These are phyloP conservation scores for Paragorgia papillata DNA, from an alignment of 92 coral and sea anemone species.

Conservation along the genomic window DNA sequence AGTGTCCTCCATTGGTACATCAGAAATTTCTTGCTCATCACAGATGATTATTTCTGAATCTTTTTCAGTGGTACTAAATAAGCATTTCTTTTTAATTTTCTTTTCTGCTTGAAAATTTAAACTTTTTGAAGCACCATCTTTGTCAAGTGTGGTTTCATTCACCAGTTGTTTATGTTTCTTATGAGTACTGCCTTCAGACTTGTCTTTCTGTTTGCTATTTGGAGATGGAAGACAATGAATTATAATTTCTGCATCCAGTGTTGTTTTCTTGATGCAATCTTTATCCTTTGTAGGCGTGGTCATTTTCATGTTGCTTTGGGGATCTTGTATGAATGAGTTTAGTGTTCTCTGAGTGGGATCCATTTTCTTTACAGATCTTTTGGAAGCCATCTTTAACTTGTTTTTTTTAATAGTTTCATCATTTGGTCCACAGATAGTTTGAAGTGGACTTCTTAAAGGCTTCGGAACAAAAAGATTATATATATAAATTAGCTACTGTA, in stretches of 20 bases:
- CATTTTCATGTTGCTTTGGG: background rate
- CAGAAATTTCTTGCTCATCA: too few species aligned
- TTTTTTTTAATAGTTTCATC: background rate
- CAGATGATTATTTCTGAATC: too few species aligned
- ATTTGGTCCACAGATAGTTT: background rate
- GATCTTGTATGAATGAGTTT: background rate
- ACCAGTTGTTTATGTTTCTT: too few species aligned
- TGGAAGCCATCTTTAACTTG: background rate
- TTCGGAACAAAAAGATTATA: background rate
- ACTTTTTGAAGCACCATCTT: too few species aligned
- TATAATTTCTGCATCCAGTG: background rate
- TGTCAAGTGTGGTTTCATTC: too few species aligned
- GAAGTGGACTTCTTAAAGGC: background rate
- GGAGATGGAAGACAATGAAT: background rate
- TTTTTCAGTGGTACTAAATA: too few species aligned
- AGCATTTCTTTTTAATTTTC: too few species aligned
- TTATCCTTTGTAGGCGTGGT: background rate
- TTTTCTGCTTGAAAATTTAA: too few species aligned
- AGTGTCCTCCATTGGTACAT: too few species aligned
- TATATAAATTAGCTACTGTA: background rate
- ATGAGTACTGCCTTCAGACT: background rate
- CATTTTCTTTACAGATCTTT: background rate
- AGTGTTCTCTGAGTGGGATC: slow-evolving; percentile 10
- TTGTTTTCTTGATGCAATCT: background rate
- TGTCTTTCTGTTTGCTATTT: background rate